Evolutionary conservation across 2,888 invertebrate species (phyloP), one percentile per base, ranked within the genome.

Genomic region (Dryadula phaetusa): DNA sequence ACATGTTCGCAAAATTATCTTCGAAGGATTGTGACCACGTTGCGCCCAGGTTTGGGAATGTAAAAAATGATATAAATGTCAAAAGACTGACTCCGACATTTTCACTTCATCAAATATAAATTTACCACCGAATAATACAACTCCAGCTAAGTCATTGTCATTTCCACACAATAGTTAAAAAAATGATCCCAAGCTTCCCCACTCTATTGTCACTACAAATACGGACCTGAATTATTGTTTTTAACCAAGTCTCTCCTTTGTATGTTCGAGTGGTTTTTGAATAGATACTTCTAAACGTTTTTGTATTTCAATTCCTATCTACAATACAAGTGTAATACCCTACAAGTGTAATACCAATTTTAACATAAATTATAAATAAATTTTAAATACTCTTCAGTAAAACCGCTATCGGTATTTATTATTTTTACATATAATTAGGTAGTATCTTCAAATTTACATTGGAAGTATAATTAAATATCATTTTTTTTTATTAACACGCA

Each of bases 71-170:
- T 86, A 85, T 87, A 83, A 82, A 82, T 82, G 84, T 82, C 85
- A 87, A 88, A 82, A 79, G 81, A 80, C 79, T 79, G 80, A 78
- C 82, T 75, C 80, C 84, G 88, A 89, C 90, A 91, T 85, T 90
- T 90, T 88, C 90, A 92, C 90, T 92, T 92, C 92, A 92, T 92
- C 92, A 92, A 92, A 92, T 82, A 85, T 86, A 85, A 81, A 92
- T 92, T 91, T 91, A 90, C 82, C 81, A 77, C 77, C 68, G 77
- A 82, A 90, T 87, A 89, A 89, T 89, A 74, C 80, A 80, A 80
- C 79, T 78, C 77, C 80, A 86, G 90, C 90, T 89, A 78, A 67
- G 70, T 77, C 80, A 80, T 82, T 88, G 86, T 85, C 82, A 72
- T 69, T 52, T 49, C 8, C 52, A 70, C 71, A 85, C 83, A 85